phyloP scores from a whole-genome alignment of 2,888 invertebrate genomes.

The Coelogynopora nodosa region DNA sequence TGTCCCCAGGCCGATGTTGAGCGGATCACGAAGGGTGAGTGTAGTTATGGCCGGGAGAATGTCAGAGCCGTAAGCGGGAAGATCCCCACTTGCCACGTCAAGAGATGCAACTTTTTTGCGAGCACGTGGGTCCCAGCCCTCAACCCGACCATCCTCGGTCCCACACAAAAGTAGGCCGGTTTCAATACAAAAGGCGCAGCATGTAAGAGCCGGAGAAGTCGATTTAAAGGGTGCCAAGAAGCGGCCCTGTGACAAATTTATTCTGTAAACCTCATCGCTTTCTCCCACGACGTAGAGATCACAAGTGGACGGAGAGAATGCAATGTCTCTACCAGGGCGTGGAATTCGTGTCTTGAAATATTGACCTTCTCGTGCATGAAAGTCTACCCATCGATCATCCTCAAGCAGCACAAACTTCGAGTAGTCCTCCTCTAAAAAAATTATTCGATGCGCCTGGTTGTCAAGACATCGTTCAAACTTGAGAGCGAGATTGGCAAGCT shows the following conservation, averaged over 20 bases:
- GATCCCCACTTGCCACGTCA: conserved; percentile 32
- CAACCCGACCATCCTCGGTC: conserved; percentile 74
- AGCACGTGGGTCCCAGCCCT: conserved; percentile 90
- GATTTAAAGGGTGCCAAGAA: conserved; percentile 75
- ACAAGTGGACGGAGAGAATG: conserved; percentile 81
- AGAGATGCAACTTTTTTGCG: conserved; percentile 63
- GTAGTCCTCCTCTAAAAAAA: conserved; percentile 40
- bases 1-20: conserved; percentile 41
- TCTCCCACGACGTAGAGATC: conserved; percentile 88
- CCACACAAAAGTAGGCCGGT: conserved; percentile 63
- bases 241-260: conserved; percentile 90
- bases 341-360: conserved; percentile 87
- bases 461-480: conserved; percentile 98
- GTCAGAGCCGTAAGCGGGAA: conserved; percentile 54
- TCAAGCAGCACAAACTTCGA: conserved; percentile 78
- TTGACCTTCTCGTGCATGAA: conserved; percentile 87
- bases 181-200: conserved; percentile 29
- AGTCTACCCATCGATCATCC: conserved; percentile 84
- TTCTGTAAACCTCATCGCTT: conserved; percentile 79
- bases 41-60: conserved; percentile 60
- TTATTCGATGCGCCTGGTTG: conserved; percentile 8
- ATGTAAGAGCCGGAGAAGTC: neutral
- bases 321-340: conserved; percentile 86
- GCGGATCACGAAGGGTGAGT: conserved; percentile 52
- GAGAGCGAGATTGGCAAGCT: conserved; percentile 86